Conservation (phyloP, 30 jellyfish, hydroid and myxozoan genomes). For the Rhopilema esculentum region DNA sequence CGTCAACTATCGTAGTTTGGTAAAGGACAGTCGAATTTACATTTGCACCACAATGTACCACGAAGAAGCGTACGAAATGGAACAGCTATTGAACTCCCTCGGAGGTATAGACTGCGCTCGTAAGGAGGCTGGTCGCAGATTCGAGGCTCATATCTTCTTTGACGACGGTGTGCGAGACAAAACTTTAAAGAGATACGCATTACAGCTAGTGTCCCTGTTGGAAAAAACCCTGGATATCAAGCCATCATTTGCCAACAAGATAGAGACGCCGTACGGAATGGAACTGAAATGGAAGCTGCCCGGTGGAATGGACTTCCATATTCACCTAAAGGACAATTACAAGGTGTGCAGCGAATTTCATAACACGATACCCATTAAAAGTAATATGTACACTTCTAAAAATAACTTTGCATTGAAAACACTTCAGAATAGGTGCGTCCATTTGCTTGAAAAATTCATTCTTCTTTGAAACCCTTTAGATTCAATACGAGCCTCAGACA, state of each 20-base stretch:
- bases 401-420: too few species aligned
- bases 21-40: slow-evolving; percentile 82
- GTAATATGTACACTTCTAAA: too few species aligned
- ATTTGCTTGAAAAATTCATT: too few species aligned
- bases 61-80: slow-evolving; percentile 94
- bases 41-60: slow-evolving; percentile 97
- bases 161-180: slow-evolving; percentile 95
- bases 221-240: slow-evolving; percentile 67
- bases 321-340: slow-evolving; percentile 88
- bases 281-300: slow-evolving; percentile 88
- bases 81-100: slow-evolving; percentile 79
- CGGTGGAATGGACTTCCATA: slow-evolving; percentile 90
- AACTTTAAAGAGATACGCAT: slow-evolving; percentile 80
- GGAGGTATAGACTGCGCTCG: slow-evolving; percentile 96
- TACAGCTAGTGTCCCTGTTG: slow-evolving; percentile 82
- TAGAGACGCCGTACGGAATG: slow-evolving; percentile 91
- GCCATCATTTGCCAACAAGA: slow-evolving; percentile 74
- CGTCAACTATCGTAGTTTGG: slow-evolving; percentile 85
- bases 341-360: slow-evolving; percentile 38
- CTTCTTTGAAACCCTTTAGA: too few species aligned
- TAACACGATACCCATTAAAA: too few species aligned
- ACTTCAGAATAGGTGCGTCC: too few species aligned
- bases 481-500: too few species aligned
- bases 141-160: slow-evolving; percentile 89
- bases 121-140: slow-evolving; percentile 76